Conservation (phyloP, 2,888 invertebrate species). For the Agrilus biguttatus region DNA sequence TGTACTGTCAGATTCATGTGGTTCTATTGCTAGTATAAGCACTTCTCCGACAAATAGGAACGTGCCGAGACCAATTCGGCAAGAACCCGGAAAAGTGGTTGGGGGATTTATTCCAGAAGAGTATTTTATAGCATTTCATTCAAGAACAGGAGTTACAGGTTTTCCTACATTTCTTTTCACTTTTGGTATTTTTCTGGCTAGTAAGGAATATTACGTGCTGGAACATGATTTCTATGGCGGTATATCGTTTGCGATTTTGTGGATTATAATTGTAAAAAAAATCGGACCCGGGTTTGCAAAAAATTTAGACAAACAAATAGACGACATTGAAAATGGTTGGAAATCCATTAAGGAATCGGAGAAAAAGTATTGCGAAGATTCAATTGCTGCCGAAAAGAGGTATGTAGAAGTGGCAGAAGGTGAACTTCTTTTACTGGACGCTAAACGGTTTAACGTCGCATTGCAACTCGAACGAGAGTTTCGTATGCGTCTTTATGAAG, state of each 20-base stretch:
- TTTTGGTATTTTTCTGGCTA: slow-evolving; percentile 58
- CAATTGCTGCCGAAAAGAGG: slow-evolving; percentile 53
- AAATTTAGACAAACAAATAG: slow-evolving; percentile 58
- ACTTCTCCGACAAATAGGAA: too few relatives aligned
- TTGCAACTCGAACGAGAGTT: slow-evolving; percentile 90
- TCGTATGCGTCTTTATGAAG: slow-evolving; percentile 44
- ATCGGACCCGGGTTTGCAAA: slow-evolving; percentile 53
- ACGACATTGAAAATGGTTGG: slow-evolving; percentile 44
- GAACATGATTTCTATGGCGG: slow-evolving; percentile 87
- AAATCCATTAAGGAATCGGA: slow-evolving; percentile 40
- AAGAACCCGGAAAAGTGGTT: slow-evolving; percentile 64
- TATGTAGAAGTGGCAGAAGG: slow-evolving; percentile 69
- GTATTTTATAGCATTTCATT: slow-evolving; percentile 90
- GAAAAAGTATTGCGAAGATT: slow-evolving; percentile 35
- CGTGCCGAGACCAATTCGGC: slow-evolving; percentile 30
- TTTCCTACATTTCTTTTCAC: slow-evolving; percentile 80
- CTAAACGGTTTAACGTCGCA: slow-evolving; percentile 82
- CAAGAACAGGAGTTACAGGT: slow-evolving; percentile 78
- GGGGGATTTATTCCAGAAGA: slow-evolving; percentile 84
- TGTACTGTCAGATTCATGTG: too few relatives aligned
- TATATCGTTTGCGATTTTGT: slow-evolving; percentile 54
- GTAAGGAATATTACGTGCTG: slow-evolving; percentile 89
- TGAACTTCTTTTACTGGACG: slow-evolving; percentile 61
- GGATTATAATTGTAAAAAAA: slow-evolving; percentile 48
- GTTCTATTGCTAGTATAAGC: too few relatives aligned